Conservation (phyloP, 2,797 vertebrate genomes). For the Smutsia gigantea region DNA sequence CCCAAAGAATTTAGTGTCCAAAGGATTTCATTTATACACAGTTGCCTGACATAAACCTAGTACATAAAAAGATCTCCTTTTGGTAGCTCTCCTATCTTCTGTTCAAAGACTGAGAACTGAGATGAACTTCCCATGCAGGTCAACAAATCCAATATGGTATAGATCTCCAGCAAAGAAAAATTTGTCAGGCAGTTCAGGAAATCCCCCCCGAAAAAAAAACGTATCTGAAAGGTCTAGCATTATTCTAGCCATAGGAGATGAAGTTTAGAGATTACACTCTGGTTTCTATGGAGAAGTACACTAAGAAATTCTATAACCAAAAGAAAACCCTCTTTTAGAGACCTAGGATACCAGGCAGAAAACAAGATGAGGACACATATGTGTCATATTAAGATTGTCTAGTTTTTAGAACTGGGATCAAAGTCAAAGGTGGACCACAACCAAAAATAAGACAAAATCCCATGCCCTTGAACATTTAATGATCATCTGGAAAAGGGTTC, state of each 20-base stretch:
- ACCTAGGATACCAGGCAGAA: background rate
- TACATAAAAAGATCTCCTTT: background rate
- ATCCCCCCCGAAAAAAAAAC: background rate
- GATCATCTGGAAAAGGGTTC: background rate
- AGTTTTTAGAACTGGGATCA: background rate
- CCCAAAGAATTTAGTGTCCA: background rate
- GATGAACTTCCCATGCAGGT: background rate
- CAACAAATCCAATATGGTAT: background rate
- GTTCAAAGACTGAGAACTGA: background rate
- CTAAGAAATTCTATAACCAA: background rate
- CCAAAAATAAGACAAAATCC: background rate
- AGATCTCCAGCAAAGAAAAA: background rate
- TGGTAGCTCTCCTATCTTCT: background rate
- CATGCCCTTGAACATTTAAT: background rate
- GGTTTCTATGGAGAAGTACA: background rate
- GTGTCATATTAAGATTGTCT: background rate
- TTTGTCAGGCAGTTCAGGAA: background rate
- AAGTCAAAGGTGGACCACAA: background rate
- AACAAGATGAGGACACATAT: background rate
- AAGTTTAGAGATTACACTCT: background rate
- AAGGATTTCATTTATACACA: background rate
- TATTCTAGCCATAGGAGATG: background rate
- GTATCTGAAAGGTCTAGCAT: background rate
- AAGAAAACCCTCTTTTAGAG: background rate
- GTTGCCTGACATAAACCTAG: background rate